Percentiles rank a stretch among this genome's conserved stretches.
phyloP scores from a whole-genome alignment of 2,797 vertebrate genomes.

The Enteromius treurensis region DNA sequence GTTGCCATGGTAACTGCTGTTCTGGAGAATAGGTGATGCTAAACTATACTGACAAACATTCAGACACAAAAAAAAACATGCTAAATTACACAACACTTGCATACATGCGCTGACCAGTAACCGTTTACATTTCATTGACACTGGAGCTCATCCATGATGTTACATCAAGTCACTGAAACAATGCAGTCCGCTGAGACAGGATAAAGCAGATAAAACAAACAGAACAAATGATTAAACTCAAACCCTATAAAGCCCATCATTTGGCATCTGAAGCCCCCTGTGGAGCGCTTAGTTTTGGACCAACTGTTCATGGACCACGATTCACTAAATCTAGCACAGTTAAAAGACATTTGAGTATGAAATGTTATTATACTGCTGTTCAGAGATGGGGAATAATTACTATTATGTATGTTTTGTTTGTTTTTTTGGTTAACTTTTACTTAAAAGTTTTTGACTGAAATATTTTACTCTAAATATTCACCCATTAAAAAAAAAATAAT shows the following conservation, averaged over 20 bases:
- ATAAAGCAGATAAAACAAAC: slow-evolving; percentile 21
- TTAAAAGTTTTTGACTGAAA: not conserved
- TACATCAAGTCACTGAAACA: not conserved
- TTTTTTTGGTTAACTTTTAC: too few relatives aligned
- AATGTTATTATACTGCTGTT: not conserved
- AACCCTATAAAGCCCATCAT: slow-evolving; percentile 16
- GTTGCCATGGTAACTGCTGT: slow-evolving; percentile 62
- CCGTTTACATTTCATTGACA: not conserved
- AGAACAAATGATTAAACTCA: slow-evolving; percentile 5
- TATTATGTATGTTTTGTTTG: not conserved
- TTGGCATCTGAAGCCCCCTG: not conserved
- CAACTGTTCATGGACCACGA: not conserved
- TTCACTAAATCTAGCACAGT: not conserved
- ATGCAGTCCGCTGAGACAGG: not conserved
- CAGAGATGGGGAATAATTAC: not conserved
- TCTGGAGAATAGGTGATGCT: slow-evolving; percentile 49
- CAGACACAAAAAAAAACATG: not conserved
- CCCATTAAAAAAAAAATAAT: too few relatives aligned
- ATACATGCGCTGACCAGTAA: slow-evolving; percentile 18
- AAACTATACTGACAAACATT: slow-evolving; percentile 29
- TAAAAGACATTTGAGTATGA: not conserved
- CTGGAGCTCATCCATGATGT: slow-evolving; percentile 18
- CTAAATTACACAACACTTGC: slow-evolving; percentile 4
- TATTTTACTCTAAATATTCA: not conserved
- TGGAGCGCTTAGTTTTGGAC: not conserved